These are phyloP conservation scores for Saccopteryx bilineata DNA, from an alignment of 2,113 vertebrate species.

Conservation along the genomic window DNA sequence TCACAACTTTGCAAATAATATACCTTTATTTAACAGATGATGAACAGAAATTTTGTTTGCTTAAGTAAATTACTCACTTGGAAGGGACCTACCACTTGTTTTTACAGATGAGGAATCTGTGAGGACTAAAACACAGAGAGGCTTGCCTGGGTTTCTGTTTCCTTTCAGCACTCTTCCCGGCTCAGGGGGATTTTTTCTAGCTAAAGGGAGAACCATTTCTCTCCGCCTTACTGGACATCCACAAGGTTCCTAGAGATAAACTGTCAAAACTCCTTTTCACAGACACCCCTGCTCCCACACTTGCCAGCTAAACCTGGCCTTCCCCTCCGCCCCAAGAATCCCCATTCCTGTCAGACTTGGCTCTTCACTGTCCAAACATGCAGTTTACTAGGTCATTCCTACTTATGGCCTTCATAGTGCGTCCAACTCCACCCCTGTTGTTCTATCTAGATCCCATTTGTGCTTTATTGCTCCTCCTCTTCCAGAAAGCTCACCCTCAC, in stretches of 20 bases:
- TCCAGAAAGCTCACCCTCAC: conserved; percentile 22
- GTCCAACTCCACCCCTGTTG: background rate
- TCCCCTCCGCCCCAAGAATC: background rate
- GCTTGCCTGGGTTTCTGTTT: background rate
- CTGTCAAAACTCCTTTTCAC: background rate
- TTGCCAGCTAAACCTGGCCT: background rate
- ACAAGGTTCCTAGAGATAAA: conserved; percentile 35
- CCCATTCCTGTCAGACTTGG: background rate
- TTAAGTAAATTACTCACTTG: conserved; percentile 38
- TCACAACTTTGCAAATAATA: conserved; percentile 8
- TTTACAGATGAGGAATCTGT: background rate
- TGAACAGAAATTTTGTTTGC: conserved; percentile 7
- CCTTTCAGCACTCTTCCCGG: background rate
- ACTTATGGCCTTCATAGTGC: background rate
- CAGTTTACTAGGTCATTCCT: background rate
- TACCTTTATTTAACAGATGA: background rate
- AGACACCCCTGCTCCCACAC: background rate
- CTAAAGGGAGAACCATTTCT: background rate
- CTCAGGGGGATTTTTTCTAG: background rate
- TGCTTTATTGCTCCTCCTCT: background rate
- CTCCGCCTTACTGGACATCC: background rate
- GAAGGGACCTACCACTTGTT: background rate
- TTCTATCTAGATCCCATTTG: background rate
- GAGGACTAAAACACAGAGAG: background rate
- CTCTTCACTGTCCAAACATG: background rate